These are phyloP conservation scores for Atta colombica DNA, from an alignment of 1,140 invertebrate genomes.

Conservation along the genomic window DNA sequence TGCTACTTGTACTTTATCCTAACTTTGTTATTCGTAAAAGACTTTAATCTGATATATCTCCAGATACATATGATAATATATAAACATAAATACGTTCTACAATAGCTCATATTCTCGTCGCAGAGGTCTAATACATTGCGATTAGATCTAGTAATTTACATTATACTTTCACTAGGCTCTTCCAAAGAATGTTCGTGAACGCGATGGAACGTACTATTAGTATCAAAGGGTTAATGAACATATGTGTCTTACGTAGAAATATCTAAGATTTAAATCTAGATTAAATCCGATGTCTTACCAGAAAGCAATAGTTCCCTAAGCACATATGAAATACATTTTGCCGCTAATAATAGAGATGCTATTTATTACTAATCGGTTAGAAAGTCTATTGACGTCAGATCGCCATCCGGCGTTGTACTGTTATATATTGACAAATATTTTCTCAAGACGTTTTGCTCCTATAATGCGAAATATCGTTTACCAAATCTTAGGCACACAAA, in stretches of 20 bases:
- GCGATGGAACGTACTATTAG: slow-evolving; percentile 36
- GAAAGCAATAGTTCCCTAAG: slow-evolving; percentile 53
- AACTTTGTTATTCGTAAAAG: background rate
- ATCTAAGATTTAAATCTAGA: slow-evolving; percentile 55
- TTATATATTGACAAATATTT: slow-evolving; percentile 60
- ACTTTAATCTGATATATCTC: slow-evolving; percentile 6
- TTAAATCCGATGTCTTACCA: slow-evolving; percentile 57
- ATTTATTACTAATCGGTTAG: slow-evolving; percentile 45
- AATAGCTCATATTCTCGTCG: background rate
- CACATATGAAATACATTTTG: slow-evolving; percentile 41
- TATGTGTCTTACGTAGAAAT: slow-evolving; percentile 52
- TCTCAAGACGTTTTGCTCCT: slow-evolving; percentile 50
- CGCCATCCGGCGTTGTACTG: slow-evolving; percentile 59
- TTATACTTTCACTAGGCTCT: slow-evolving; percentile 2
- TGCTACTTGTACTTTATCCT: background rate
- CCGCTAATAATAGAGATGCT: slow-evolving; percentile 49
- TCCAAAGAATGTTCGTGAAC: slow-evolving; percentile 43
- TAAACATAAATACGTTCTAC: background rate
- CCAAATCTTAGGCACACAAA: slow-evolving; percentile 47
- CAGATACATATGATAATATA: background rate
- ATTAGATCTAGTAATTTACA: slow-evolving; percentile 2
- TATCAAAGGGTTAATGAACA: slow-evolving; percentile 43
- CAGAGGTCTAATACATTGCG: background rate
- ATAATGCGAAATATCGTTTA: slow-evolving; percentile 49
- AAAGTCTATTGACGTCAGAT: slow-evolving; percentile 62